Conservation (phyloP, 2,113 vertebrate genomes). For the Diphyllodes magnificus region DNA sequence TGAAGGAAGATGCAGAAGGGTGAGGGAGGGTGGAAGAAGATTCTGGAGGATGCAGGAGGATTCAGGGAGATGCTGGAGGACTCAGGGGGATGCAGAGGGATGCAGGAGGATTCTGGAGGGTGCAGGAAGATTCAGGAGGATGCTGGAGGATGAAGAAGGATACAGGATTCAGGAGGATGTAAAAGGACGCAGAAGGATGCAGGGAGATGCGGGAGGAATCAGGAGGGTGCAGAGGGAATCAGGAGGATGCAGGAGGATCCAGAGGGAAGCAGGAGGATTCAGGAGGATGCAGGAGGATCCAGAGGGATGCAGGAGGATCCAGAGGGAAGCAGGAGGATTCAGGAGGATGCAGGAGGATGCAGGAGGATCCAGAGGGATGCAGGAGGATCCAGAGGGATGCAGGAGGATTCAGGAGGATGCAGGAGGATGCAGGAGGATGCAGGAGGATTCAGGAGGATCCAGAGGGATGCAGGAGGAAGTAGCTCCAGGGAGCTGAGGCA, state of each 20-base stretch:
- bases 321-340: too few relatives aligned
- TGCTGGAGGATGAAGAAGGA: accelerated
- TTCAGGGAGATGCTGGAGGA: neutral
- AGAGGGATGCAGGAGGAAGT: neutral
- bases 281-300: neutral
- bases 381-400: too few relatives aligned
- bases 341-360: accelerated
- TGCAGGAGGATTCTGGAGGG: accelerated
- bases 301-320: neutral
- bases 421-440: accelerated
- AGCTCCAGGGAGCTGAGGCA: neutral
- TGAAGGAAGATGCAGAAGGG: neutral
- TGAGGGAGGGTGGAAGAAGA: too few relatives aligned
- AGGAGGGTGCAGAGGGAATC: neutral
- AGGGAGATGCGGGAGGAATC: neutral
- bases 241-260: accelerated
- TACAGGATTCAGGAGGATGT: accelerated
- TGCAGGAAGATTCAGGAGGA: accelerated
- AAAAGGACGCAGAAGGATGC: accelerated
- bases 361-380: neutral
- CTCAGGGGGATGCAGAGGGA: neutral
- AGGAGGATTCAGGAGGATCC: accelerated
- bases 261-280: accelerated
- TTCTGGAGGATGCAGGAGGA: too few relatives aligned
- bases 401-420: accelerated